A percentile compares a stretch with the other conserved stretches of the same genome.
These are phyloP conservation scores for Dendrocincla tyrannina DNA, from an alignment of 2,797 vertebrate genomes.

Conservation along the genomic window DNA sequence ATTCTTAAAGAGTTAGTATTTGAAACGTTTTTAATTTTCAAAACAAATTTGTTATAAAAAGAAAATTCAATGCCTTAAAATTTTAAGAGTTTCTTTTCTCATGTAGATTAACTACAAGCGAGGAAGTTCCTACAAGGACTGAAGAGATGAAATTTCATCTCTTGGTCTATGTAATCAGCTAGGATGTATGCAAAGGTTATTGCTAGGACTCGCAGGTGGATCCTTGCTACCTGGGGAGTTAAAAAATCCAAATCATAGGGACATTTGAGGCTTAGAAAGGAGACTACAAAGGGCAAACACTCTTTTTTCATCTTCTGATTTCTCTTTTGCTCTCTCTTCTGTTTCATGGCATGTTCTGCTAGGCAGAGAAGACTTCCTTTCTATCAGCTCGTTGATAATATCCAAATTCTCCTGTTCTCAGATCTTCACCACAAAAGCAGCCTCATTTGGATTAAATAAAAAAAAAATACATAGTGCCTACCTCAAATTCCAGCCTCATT, in stretches of 20 bases:
- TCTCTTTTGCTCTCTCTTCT: not conserved
- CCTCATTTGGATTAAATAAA: not conserved
- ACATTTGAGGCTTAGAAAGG: not conserved
- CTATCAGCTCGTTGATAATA: not conserved
- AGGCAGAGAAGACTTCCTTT: not conserved
- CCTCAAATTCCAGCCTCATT: not conserved
- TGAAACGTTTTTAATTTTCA: not conserved
- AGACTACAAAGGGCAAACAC: not conserved
- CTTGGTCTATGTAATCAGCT: not conserved
- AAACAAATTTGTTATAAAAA: not conserved
- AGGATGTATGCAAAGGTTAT: not conserved
- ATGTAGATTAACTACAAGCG: not conserved
- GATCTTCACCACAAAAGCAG: not conserved
- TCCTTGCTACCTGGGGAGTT: not conserved
- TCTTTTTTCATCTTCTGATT: not conserved
- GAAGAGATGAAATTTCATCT: not conserved
- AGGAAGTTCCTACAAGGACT: not conserved
- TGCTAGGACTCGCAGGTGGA: not conserved
- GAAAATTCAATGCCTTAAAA: not conserved
- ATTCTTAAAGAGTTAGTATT: not conserved
- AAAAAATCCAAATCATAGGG: fast-evolving
- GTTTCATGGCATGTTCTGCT: not conserved
- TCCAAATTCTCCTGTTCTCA: not conserved
- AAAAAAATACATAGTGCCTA: not conserved
- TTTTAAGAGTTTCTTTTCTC: not conserved